These are phyloP conservation scores for Butastur rufipennis DNA, from an alignment of 2,113 vertebrate genomes.

Conservation along the genomic window DNA sequence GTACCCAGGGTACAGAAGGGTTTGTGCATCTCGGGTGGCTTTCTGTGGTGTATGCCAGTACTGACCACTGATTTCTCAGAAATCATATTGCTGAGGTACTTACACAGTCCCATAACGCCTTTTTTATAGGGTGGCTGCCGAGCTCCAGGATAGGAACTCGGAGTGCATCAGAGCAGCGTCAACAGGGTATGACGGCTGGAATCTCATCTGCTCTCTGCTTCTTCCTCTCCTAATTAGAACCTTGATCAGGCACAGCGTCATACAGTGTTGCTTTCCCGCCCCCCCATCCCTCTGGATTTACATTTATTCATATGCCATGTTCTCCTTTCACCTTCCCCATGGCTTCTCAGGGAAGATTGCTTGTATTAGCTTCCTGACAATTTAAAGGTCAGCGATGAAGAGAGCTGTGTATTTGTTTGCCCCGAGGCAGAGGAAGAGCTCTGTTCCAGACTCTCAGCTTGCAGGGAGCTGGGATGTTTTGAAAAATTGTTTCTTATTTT, in stretches of 20 bases:
- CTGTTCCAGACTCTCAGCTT: not conserved
- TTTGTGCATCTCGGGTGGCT: not conserved
- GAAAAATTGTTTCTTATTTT: constrained; percentile 48
- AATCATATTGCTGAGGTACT: not conserved
- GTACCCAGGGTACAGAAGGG: not conserved
- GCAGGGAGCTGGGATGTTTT: not conserved
- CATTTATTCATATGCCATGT: too few species aligned
- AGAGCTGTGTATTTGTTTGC: not conserved
- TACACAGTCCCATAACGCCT: not conserved
- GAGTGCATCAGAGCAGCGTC: not conserved
- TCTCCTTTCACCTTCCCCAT: not conserved
- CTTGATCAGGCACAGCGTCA: not conserved
- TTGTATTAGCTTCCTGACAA: not conserved
- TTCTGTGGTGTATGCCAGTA: fast-evolving
- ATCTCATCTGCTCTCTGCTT: not conserved
- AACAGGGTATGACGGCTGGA: not conserved
- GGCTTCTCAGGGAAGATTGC: not conserved
- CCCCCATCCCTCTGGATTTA: not conserved
- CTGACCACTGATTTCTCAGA: not conserved
- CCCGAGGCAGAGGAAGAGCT: not conserved
- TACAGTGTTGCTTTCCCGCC: not conserved
- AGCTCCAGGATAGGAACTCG: not conserved
- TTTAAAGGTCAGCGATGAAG: not conserved
- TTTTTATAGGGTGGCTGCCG: not conserved
- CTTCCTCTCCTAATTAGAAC: not conserved